Base-by-base conservation (phyloP, 2,888 invertebrate species). In the Spicauda simplicius region DNA sequence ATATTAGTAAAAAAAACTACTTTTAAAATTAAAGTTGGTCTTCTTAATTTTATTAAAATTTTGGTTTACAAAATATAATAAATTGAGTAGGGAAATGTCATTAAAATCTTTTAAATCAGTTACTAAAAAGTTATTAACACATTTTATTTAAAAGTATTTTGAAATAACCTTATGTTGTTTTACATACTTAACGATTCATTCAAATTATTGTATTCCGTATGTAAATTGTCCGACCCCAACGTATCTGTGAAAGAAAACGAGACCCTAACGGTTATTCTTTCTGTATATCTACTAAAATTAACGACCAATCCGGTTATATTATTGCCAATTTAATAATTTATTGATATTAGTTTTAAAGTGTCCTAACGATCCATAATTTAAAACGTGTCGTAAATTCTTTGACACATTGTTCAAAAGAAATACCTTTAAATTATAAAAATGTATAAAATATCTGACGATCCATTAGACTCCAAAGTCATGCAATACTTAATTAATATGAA, bases 261-360 rank as follows among this genome's bases (percentile, higher is more conserved):
- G 76, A 74, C 76, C 77, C 76, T 86, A 86, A 85, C 88, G 87
- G 88, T 84, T 70, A 70, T 70, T 70, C 65, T 71, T 73, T 76
- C 77, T 76, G 76, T 77, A 77, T 74, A 69, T 71, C 72, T 70
- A 72, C 75, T 77, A 79, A 77, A 80, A 79, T 72, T 73, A 72
- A 75, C 73, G 69, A 55, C 57, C 57, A 72, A 77, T 79, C 81
- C 81, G 75, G 83, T 82, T 84, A 76, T 76, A 75, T 77, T 73
- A 77, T 75, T 72, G 71, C 70, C 71, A 71, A 72, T 74, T 73
- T 76, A 77, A 76, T 76, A 71, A 75, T 76, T 71, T 60, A 64
- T 71, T 64, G 73, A 70, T 71, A 73, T 78, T 70, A 72, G 66
- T 62, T 71, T 72, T 68, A 67, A 70, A 65, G 48, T 72, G 30